Percentiles rank a stretch among this genome's conserved stretches.
These are phyloP conservation scores for Halcyon chelicuti DNA, from an alignment of 2,797 vertebrate genomes.

Conservation along the genomic window DNA sequence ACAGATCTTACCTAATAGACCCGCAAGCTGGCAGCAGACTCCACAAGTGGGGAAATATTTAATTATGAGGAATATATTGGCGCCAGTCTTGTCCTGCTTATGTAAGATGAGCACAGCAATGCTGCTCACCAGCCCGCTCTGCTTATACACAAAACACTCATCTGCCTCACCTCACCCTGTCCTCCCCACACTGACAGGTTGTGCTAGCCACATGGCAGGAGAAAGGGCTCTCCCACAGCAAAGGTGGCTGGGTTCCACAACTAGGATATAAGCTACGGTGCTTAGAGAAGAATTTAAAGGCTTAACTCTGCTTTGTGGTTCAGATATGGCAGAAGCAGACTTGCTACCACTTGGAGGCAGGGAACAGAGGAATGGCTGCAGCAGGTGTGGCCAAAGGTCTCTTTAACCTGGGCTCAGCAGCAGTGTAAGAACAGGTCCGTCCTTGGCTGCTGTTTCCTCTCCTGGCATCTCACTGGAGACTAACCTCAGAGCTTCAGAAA, in stretches of 20 bases:
- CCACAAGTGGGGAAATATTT: not conserved
- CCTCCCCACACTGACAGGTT: not conserved
- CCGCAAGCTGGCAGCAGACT: not conserved
- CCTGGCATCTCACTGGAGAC: not conserved
- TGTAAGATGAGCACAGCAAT: not conserved
- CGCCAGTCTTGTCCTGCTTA: not conserved
- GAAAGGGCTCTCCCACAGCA: not conserved
- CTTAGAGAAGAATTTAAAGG: not conserved
- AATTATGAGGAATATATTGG: not conserved
- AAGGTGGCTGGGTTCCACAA: accelerated
- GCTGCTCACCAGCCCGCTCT: not conserved
- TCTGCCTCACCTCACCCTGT: not conserved
- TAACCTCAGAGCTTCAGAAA: not conserved
- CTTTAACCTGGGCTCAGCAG: not conserved
- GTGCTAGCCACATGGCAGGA: not conserved
- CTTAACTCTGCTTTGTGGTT: not conserved
- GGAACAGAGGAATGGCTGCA: not conserved
- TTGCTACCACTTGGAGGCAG: not conserved
- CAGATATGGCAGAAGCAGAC: not conserved
- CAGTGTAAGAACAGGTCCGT: not conserved
- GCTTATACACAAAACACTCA: not conserved
- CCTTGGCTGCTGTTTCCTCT: not conserved
- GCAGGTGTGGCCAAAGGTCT: not conserved
- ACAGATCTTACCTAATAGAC: not conserved
- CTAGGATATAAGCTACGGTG: not conserved